Percentiles rank a stretch among this genome's conserved stretches.
Conservation (phyloP, 2,113 vertebrate genomes). For the Corydoras maculifer region DNA sequence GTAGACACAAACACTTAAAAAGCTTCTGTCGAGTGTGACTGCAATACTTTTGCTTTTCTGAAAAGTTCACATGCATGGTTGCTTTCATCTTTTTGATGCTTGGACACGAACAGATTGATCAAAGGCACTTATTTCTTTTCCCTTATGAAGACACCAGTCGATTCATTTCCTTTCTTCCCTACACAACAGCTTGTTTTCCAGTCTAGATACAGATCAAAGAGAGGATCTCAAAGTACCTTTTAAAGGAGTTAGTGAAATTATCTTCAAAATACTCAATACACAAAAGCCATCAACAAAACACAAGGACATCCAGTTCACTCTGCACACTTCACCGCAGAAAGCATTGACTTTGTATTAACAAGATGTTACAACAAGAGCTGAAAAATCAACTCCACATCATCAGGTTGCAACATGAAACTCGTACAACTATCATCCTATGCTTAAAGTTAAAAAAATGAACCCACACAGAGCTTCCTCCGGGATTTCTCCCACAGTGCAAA, state of each 20-base stretch:
- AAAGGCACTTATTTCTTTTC: constrained; percentile 41
- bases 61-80: constrained; percentile 23
- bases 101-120: constrained; percentile 37
- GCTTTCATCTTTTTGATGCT: constrained; percentile 35
- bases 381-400: background rate
- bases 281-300: constrained; percentile 11
- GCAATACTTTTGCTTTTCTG: constrained; percentile 27
- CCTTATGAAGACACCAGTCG: constrained; percentile 41
- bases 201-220: constrained; percentile 34
- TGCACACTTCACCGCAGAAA: background rate
- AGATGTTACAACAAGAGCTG: background rate
- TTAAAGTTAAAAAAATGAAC: too few relatives aligned
- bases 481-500: too few relatives aligned
- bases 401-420: too few relatives aligned
- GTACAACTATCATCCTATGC: too few relatives aligned
- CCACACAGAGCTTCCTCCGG: too few relatives aligned
- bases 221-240: constrained; percentile 31
- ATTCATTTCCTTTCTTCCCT: constrained; percentile 35
- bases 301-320: constrained; percentile 16
- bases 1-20: constrained; percentile 35
- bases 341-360: constrained; percentile 11
- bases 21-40: constrained; percentile 26
- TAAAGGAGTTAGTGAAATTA: constrained; percentile 29
- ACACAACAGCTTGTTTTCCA: constrained; percentile 23
- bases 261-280: constrained; percentile 28